Evolutionary conservation across 2,797 vertebrate species (phyloP), one percentile per base, ranked within the genome.

Genomic region (Rhinella marina): DNA sequence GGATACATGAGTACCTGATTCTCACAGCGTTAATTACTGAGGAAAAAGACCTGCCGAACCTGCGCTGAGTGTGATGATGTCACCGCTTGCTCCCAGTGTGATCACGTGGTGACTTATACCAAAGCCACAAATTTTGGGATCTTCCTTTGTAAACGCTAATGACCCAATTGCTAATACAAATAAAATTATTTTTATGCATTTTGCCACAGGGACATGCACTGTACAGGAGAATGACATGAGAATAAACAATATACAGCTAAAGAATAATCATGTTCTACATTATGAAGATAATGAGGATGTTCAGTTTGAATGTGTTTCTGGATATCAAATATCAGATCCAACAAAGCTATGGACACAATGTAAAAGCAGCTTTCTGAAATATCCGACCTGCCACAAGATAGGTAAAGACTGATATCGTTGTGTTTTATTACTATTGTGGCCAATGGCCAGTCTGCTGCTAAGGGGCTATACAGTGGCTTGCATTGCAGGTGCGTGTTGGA

Each of bases 231-330:
- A 10, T 12, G 54, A 84, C 2, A 48, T 84, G 83, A n/a, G 12
- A 62, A 17, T 48, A 61, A 21, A 84, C 29, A 84, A 84, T 25
- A 62, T 84, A 48, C 25, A 25, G 10, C 11, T 84, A 25, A 76
- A 61, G 29, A 13, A 76, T 41, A 17, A 32, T 5, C 11, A 14
- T 7, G 59, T 8, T 41, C 17, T 59, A 17, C 16, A 59, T 59
- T 59, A 59, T 59, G 16, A 16, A 59, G 57, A 59, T 16, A 59
- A 59, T 59, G 57, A 59, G 17, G 4, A 21, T 59, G 57, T 59
- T 17, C 57, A 19, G 57, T 59, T 59, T 59, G 57, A 59, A 59
- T 59, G 82, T 70, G 2, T 73, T 11, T 13, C 82, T 29, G 21
- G 50, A 32, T 57, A 72, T 84, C 14, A 29, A 17, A 72, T 59